Evolutionary conservation across 1,140 invertebrate species (phyloP).

Genomic region (Rhopalosiphum padi): DNA sequence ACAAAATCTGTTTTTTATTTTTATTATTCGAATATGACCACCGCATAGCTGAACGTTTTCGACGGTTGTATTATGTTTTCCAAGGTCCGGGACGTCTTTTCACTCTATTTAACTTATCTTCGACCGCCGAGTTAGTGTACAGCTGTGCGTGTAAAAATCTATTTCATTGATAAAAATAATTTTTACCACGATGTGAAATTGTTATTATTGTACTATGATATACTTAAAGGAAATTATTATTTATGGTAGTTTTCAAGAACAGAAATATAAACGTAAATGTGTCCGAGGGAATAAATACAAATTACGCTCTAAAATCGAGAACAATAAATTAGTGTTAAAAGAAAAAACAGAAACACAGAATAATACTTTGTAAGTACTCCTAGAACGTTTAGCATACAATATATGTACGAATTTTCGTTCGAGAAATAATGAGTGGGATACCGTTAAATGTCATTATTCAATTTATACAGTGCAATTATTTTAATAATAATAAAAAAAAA

Average conservation of each 20-base stretch:
- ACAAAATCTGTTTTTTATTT: not conserved
- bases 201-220: not conserved
- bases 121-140: not conserved
- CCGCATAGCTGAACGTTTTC: not conserved
- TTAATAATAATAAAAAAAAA: not conserved
- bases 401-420: not conserved
- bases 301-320: too few species aligned
- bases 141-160: not conserved
- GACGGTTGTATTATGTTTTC: not conserved
- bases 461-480: not conserved
- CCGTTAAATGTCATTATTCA: not conserved
- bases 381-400: not conserved
- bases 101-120: not conserved
- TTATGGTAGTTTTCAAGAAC: not conserved
- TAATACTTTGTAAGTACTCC: not conserved
- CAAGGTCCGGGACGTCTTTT: not conserved
- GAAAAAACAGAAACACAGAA: not conserved
- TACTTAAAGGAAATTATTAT: not conserved
- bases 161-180: not conserved
- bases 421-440: not conserved
- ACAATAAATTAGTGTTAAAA: too few species aligned
- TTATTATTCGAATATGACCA: not conserved
- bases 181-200: not conserved
- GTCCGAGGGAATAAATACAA: too few species aligned
- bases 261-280: not conserved